These are phyloP conservation scores for Neopipo cinnamomea DNA, from an alignment of 2,113 vertebrate genomes.

Conservation along the genomic window DNA sequence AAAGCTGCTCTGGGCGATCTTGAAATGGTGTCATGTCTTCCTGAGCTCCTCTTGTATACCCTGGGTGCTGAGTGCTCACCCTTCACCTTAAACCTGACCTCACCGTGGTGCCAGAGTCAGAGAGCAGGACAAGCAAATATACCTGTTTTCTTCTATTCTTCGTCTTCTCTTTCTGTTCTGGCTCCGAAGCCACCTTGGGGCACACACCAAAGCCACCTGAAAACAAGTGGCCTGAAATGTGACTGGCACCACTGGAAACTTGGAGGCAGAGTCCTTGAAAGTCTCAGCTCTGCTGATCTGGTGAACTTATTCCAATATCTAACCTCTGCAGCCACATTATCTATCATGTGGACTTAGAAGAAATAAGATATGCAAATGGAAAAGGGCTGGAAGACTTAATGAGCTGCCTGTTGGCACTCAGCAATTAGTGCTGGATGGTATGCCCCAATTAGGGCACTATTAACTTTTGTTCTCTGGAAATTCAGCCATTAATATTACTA, in stretches of 20 bases:
- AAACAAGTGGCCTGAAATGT: not conserved
- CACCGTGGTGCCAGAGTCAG: too few species aligned
- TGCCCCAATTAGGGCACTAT: not conserved
- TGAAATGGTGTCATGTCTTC: too few species aligned
- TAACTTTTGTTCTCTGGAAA: slow-evolving; percentile 44
- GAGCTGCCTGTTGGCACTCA: slow-evolving; percentile 5
- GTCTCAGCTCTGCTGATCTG: accelerated
- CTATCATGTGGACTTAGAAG: not conserved
- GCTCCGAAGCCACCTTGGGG: not conserved
- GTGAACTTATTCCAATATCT: not conserved
- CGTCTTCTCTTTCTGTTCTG: too few species aligned
- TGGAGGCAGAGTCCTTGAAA: not conserved
- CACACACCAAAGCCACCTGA: accelerated
- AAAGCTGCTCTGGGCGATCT: too few species aligned
- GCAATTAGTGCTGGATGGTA: not conserved
- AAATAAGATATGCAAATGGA: not conserved
- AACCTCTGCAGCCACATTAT: not conserved
- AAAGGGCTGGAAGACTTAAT: slow-evolving; percentile 10
- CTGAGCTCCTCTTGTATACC: too few species aligned
- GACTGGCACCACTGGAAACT: accelerated
- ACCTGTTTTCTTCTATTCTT: too few species aligned
- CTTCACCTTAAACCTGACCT: too few species aligned
- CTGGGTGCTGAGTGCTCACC: too few species aligned
- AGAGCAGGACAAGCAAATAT: too few species aligned
- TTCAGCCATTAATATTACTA: slow-evolving; percentile 34